These are phyloP conservation scores for Chondrilla cf. caribensis DNA, from an alignment of 37 sponge, comb jelly and placozoan genomes.

Conservation along the genomic window DNA sequence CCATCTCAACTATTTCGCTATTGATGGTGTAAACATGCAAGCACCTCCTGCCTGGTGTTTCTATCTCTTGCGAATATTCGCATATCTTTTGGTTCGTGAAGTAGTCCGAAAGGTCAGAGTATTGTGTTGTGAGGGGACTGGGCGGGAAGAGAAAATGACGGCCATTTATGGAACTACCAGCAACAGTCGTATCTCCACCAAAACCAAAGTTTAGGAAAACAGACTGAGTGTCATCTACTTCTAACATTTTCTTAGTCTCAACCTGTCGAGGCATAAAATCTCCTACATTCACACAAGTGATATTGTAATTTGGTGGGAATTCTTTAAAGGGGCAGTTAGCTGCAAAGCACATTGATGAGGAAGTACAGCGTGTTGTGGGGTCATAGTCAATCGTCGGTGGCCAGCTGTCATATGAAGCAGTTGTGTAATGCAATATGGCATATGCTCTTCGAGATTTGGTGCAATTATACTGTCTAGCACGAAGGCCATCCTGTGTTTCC, in stretches of 20 bases:
- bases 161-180: slow-evolving; percentile 23
- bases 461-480: neutral
- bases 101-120: neutral
- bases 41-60: neutral
- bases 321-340: slow-evolving; percentile 73
- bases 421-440: neutral
- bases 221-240: too few species aligned
- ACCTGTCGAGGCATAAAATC: neutral
- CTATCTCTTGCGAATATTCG: too few species aligned
- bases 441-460: neutral
- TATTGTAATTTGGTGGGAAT: slow-evolving; percentile 13
- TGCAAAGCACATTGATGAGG: slow-evolving; percentile 41
- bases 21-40: neutral
- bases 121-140: neutral
- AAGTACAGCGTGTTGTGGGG: neutral
- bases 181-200: slow-evolving; percentile 36
- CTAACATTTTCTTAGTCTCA: neutral
- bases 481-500: neutral
- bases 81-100: neutral
- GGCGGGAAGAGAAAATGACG: neutral
- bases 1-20: neutral
- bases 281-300: neutral
- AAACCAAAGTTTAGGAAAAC: slow-evolving; percentile 8
- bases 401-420: neutral
- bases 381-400: neutral